Evolutionary conservation across 2,888 invertebrate species (phyloP), one percentile per base, ranked within the genome.

Genomic region (Plutella xylostella): DNA sequence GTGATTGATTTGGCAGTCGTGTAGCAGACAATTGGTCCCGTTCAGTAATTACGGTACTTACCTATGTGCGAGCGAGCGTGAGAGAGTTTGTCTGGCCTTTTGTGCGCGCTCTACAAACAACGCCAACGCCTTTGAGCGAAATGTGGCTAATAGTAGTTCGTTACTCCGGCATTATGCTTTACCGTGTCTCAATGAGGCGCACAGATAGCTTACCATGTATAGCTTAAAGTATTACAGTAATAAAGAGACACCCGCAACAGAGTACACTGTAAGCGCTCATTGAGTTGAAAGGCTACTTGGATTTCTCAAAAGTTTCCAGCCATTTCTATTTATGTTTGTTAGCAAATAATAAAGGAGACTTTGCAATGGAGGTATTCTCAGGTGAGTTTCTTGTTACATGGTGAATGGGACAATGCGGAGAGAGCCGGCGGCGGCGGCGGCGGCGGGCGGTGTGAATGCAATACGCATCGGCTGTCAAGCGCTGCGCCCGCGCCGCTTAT

Each of bases 391-490:
- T 34, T 34, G 14, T 34, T 34, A 15, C 34, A 34, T 9, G 17
- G 3, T 34, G 15, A 34, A 34, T 34, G 34, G 17, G 34, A 34
- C 34, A 34, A 28, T 28, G 34, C 17, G 9, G 17, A 15, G 34
- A 34, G 17, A 17, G 34, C 34, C 15, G 6, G 14, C 34, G 34
- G 17, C 15, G 34, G n/a, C n/a, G n/a, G n/a, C n/a, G 18, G 34
- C 34, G 59, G 56, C 67, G 66, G n/a, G 34, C 34, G 59, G 56
- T 68, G 66, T 77, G 74, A 73, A 9, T 28, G 11, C 28, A n/a
- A 76, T 73, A 73, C 61, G 65, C 67, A 62, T 68, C 67, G 67
- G 55, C 58, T 68, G 71, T 68, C 71, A 65, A 60, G 65, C 25
- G 25, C 25, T 39, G 39, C 22, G 57, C 58, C 60, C 53, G 60